These are phyloP conservation scores for Geotrupes spiniger DNA, from an alignment of 2,888 invertebrate species.

Conservation along the genomic window DNA sequence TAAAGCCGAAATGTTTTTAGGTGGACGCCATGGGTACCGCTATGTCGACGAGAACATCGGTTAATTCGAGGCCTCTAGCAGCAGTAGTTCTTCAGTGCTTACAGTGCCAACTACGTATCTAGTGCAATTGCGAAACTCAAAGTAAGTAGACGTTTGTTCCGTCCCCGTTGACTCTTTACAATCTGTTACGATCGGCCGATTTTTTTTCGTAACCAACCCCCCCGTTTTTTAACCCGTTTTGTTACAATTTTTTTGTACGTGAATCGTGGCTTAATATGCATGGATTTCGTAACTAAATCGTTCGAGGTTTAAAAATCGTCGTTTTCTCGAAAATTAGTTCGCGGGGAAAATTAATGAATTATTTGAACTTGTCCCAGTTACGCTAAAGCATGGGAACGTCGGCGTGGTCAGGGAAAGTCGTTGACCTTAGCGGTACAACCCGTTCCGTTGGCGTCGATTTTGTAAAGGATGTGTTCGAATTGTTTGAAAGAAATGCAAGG, in stretches of 20 bases:
- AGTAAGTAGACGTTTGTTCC: slow-evolving; percentile 24
- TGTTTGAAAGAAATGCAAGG: no score
- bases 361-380: slow-evolving; percentile 29
- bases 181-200: no score
- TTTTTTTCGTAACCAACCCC: no score
- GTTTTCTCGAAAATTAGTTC: not conserved
- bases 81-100: slow-evolving; percentile 48
- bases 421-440: slow-evolving; percentile 42
- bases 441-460: slow-evolving; percentile 8
- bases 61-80: slow-evolving; percentile 33
- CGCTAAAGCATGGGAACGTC: slow-evolving; percentile 19
- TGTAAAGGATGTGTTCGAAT: not conserved
- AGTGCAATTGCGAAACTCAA: slow-evolving; percentile 21
- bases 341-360: not conserved
- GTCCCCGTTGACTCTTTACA: no score
- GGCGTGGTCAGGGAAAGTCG: slow-evolving; percentile 43
- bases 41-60: slow-evolving; percentile 44
- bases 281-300: not conserved
- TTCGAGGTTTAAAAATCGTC: not conserved
- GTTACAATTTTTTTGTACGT: no score
- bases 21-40: slow-evolving; percentile 49
- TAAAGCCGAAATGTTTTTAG: slow-evolving; percentile 35
- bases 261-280: not conserved
- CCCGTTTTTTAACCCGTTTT: no score
- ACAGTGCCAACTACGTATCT: slow-evolving; percentile 39